Percentiles rank a stretch among this genome's conserved stretches.
phyloP scores from a whole-genome alignment of 2,888 invertebrate species.

The Pseudoips prasinana region DNA sequence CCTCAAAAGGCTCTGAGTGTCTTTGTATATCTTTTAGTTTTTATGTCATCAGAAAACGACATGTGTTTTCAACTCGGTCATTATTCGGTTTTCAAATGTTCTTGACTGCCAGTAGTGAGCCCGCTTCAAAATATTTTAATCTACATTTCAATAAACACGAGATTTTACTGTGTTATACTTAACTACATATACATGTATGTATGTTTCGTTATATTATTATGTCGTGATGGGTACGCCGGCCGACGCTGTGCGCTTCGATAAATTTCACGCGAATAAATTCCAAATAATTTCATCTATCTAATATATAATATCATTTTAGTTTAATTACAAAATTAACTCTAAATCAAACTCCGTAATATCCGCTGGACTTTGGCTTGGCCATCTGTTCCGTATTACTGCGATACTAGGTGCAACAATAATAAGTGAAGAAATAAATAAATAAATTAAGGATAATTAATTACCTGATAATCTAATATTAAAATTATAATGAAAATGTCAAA shows the following conservation, averaged over 20 bases:
- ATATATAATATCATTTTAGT: constrained; percentile 51
- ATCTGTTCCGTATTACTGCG: constrained; percentile 28
- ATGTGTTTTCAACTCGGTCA: too few relatives aligned
- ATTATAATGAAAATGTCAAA: too few relatives aligned
- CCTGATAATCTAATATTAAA: constrained; percentile 4
- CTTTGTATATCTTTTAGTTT: too few relatives aligned
- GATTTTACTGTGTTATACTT: constrained; percentile 22
- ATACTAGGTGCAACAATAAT: constrained; percentile 45
- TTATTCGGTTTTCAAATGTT: too few relatives aligned
- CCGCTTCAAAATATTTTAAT: constrained; percentile 33
- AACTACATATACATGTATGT: constrained; percentile 20
- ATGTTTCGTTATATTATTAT: too few relatives aligned
- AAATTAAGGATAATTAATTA: constrained; percentile 3
- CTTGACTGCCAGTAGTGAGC: too few relatives aligned
- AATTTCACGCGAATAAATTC: constrained; percentile 25
- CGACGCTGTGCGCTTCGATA: constrained; percentile 40
- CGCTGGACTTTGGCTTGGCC: constrained; percentile 55
- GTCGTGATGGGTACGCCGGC: too few relatives aligned
- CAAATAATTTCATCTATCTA: constrained; percentile 58
- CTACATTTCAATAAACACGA: constrained; percentile 39
- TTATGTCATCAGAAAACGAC: too few relatives aligned
- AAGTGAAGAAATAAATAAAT: constrained; percentile 36
- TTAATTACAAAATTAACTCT: constrained; percentile 48
- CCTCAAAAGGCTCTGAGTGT: too few relatives aligned
- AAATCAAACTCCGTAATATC: constrained; percentile 45